Percentiles rank a stretch among this genome's conserved stretches.
phyloP scores from a whole-genome alignment of 30 jellyfish, hydroid and myxozoan species.

The Pseudorhiza aurosa region DNA sequence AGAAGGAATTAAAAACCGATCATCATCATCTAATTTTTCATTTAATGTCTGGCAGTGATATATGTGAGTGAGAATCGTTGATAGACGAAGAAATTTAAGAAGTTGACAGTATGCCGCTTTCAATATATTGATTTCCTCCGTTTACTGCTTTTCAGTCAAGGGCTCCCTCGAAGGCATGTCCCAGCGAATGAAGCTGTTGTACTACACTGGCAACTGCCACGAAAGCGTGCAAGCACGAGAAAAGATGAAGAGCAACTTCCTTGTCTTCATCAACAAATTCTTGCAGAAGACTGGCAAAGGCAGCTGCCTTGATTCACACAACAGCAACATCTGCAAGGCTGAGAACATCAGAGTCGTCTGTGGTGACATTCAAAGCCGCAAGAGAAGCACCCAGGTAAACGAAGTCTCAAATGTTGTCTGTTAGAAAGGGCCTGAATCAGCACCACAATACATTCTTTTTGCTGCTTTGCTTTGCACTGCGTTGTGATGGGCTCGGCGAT shows the following conservation, averaged over 20 bases:
- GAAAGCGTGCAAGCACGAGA: constrained; percentile 73
- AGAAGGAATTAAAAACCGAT: too few relatives aligned
- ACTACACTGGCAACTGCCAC: constrained; percentile 92
- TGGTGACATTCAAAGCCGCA: constrained; percentile 71
- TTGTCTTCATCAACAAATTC: constrained; percentile 39
- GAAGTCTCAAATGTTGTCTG: too few relatives aligned
- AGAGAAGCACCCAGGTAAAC: constrained; percentile 79
- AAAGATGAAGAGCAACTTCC: constrained; percentile 69
- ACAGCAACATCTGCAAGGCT: constrained; percentile 78
- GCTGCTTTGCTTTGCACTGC: too few relatives aligned
- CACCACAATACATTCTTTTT: too few relatives aligned
- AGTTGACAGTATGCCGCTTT: too few relatives aligned
- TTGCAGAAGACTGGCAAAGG: constrained; percentile 76
- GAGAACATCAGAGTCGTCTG: constrained; percentile 79
- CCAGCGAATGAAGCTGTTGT: constrained; percentile 78
- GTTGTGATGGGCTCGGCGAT: too few relatives aligned
- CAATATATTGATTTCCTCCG: too few relatives aligned
- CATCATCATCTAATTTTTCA: too few relatives aligned
- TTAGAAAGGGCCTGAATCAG: too few relatives aligned
- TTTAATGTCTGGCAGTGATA: too few relatives aligned
- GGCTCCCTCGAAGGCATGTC: constrained; percentile 85
- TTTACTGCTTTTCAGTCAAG: constrained; percentile 31
- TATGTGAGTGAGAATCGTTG: too few relatives aligned
- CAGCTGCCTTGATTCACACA: constrained; percentile 81
- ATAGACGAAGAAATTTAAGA: too few relatives aligned